Base-by-base conservation (phyloP, 2,888 invertebrate species). In the Muscina levida region DNA sequence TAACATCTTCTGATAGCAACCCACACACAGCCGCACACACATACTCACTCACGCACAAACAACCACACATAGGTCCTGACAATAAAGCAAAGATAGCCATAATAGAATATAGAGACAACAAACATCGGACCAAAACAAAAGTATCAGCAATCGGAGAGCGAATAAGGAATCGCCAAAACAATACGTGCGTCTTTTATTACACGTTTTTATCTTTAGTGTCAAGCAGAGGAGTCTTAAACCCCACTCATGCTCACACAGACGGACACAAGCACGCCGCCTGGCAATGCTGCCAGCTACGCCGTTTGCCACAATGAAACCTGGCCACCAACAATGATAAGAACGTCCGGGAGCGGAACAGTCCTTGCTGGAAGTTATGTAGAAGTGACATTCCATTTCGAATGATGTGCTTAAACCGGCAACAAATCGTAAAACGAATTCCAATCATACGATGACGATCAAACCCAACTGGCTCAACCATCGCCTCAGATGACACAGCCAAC, bases 181-280 rank as follows among this genome's bases (percentile, higher is more conserved):
- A 46, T 79, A 62, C 76, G 72, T 76, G 79, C 79, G 79, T 72
- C 79, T 76, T 67, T 76, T 76, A 79, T 79, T 79, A 76, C 77
- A 72, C 76, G 68, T 65, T 62, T 70, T 75, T 75, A 75, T 72
- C 71, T 67, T 48, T 71, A 70, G 59, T 77, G 72, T 57, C 78
- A 79, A 17, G 59, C 65, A 42, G 42, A 24, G 67, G 11, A n/a
- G 26, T 62, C 59, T 59, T 62, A 24, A n/a, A 74, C 15, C 22
- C 17, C 15, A 39, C 6, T n/a, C 44, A 17, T n/a, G 11, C 51
- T 53, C 44, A 57, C 31, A 73, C n/a, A n/a, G 46, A 15, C 22
- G 22, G 2, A n/a, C 51, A 44, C 51, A 22, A 1, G 10, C 51
- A 46, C 19, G 39, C 46, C 4, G 17, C 15, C 51, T 46, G 3